Conservation (phyloP, 1,140 invertebrate species). For the Augochlora pura region DNA sequence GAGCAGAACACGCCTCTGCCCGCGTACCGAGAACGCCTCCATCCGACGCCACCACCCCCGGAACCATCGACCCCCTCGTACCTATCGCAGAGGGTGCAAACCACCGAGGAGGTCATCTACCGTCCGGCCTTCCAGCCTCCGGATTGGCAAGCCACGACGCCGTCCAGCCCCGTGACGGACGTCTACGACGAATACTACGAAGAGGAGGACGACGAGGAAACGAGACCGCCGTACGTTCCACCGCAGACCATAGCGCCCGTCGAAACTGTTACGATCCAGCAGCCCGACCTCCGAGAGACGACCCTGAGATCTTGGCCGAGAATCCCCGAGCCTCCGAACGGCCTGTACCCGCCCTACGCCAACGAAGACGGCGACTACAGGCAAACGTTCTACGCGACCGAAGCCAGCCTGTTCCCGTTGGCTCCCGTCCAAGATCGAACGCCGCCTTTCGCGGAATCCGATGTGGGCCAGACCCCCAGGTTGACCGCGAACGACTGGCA, state of each 20-base stretch:
- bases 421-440: slow-evolving; percentile 9
- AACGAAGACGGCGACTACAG: slow-evolving; percentile 14
- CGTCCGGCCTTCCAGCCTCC: neutral
- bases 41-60: slow-evolving; percentile 17
- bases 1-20: slow-evolving; percentile 34
- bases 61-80: neutral
- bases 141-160: slow-evolving; percentile 11
- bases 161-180: neutral
- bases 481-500: neutral
- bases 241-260: neutral
- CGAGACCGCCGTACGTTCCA: neutral
- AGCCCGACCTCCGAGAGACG: neutral
- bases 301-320: slow-evolving; percentile 29
- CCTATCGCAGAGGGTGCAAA: neutral
- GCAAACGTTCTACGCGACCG: neutral
- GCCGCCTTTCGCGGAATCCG: slow-evolving; percentile 7
- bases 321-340: neutral
- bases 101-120: slow-evolving; percentile 37
- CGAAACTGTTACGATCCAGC: neutral
- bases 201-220: neutral
- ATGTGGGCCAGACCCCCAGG: neutral
- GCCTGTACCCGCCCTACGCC: neutral
- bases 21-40: slow-evolving; percentile 47
- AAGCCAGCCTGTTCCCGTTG: slow-evolving; percentile 1
- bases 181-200: neutral